A percentile compares a stretch with the other conserved stretches of the same genome.
These are phyloP conservation scores for Epizoanthus scotinus DNA, from an alignment of 92 coral and sea anemone genomes.

Conservation along the genomic window DNA sequence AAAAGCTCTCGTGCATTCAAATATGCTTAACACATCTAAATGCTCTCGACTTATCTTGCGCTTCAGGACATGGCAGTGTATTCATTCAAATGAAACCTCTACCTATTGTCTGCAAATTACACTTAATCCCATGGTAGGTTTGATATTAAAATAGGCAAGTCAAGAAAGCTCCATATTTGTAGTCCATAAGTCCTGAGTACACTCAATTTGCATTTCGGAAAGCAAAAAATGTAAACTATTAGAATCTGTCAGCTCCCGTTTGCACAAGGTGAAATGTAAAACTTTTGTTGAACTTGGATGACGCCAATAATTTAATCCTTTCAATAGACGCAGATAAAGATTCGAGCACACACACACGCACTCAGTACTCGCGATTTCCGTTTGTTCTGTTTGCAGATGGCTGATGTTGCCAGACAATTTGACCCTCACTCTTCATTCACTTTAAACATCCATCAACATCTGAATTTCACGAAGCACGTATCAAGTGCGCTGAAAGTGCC, in stretches of 20 bases:
- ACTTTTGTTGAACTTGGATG: constrained; percentile 80
- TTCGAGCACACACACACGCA: constrained; percentile 53
- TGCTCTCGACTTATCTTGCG: constrained; percentile 41
- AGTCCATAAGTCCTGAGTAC: constrained; percentile 69
- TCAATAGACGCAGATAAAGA: constrained; percentile 66
- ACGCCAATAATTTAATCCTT: constrained; percentile 89
- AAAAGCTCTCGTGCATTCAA: constrained; percentile 21
- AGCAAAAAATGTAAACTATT: constrained; percentile 92
- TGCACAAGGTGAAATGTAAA: constrained; percentile 81
- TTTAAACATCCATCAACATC: constrained; percentile 65
- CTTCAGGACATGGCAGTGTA: constrained; percentile 8
- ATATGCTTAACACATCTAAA: constrained; percentile 71
- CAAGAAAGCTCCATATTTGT: constrained; percentile 80
- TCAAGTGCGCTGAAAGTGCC: constrained; percentile 54
- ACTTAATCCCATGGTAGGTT: constrained; percentile 64
- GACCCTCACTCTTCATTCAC: constrained; percentile 49
- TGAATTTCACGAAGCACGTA: constrained; percentile 64
- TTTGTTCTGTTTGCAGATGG: constrained; percentile 50
- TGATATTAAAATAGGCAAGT: constrained; percentile 36
- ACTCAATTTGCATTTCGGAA: constrained; percentile 93
- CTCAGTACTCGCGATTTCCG: constrained; percentile 72
- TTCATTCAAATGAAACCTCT: constrained; percentile 49
- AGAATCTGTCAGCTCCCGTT: constrained; percentile 80
- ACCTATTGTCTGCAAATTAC: constrained; percentile 78
- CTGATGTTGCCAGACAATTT: constrained; percentile 62